Base-by-base conservation (phyloP, 2,888 invertebrate species). In the Willowsia nigromaculata region DNA sequence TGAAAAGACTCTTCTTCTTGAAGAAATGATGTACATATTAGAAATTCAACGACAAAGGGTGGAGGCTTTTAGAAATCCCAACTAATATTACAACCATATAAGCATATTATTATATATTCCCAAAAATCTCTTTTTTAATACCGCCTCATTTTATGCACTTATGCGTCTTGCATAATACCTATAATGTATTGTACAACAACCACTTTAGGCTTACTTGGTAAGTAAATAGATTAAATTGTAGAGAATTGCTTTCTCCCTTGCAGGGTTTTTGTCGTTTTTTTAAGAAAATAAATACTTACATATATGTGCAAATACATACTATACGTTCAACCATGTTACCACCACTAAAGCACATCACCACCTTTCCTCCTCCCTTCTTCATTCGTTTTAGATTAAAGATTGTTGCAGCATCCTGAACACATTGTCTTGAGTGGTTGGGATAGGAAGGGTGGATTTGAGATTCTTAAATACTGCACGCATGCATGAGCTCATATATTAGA, bases 221-320 rank as follows among this genome's bases (percentile, higher is more conserved):
- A 18, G 86, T 86, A 86, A 86, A 86, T 86, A 80, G 86, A 86
- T 86, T 89, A 81, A 89, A 81, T 59, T 85, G 82, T 59, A 50
- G 74, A 80, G 89, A 85, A 86, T 90, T 90, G 56, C 82, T 86
- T 90, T 86, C 74, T 84, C 84, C 68, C 56, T 83, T 47, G 37
- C n/a, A 81, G 82, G 25, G 30, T 22, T 85, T 81, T 30, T 47
- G 0, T 30, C 62, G 15, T 74, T 83, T n/a, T n/a, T n/a, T n/a
- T n/a, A n/a, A n/a, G n/a, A n/a, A n/a, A n/a, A n/a, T n/a, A n/a
- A 27, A 59, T 27, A 27, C 11, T n/a, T n/a, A n/a, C 11, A 43
- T 3, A 13, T 43, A 43, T 43, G 43, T 43, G 1, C 5, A 9
- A 13, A 43, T 9, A 43, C 43, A 3, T 1, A 43, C 43, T n/a